Percentiles rank a stretch among this genome's conserved stretches.
Evolutionary conservation across 2,797 vertebrate genomes (phyloP).

Genomic region (Lateolabrax maculatus): DNA sequence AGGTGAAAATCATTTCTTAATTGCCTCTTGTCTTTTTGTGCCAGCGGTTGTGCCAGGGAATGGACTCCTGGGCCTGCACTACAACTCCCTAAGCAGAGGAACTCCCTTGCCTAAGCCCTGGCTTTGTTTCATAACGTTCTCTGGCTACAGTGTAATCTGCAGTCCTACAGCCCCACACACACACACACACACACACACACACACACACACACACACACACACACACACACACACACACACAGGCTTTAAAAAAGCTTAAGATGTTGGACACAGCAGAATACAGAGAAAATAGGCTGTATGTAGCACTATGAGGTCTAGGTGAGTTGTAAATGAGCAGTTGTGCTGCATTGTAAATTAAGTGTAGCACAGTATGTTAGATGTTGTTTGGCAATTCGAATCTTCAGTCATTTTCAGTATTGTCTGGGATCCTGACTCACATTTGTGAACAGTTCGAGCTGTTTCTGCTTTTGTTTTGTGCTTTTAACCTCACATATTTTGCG

Average conservation of each 20-base stretch:
- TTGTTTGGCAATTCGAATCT: not conserved
- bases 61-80: slow-evolving; percentile 51
- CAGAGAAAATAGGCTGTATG: slow-evolving; percentile 57
- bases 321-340: slow-evolving; percentile 57
- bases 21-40: slow-evolving; percentile 64
- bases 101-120: slow-evolving; percentile 68
- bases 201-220: slow-evolving; percentile 10
- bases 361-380: not conserved
- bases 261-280: slow-evolving; percentile 64
- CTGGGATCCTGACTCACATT: not conserved
- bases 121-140: slow-evolving; percentile 75
- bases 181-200: slow-evolving; percentile 36
- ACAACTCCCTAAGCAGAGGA: slow-evolving; percentile 65
- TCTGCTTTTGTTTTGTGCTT: not conserved
- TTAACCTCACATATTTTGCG: not conserved
- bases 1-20: slow-evolving; percentile 81
- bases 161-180: slow-evolving; percentile 52
- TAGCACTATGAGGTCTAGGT: slow-evolving; percentile 49
- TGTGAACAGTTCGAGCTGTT: not conserved
- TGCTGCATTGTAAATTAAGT: slow-evolving; percentile 23
- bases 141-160: slow-evolving; percentile 69
- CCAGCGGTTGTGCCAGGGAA: slow-evolving; percentile 62
- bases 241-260: slow-evolving; percentile 71
- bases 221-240: slow-evolving; percentile 30
- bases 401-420: not conserved